Percentiles rank a stretch among this genome's conserved stretches.
Conservation (phyloP, 2,797 vertebrate genomes). For the Acomys russatus region DNA sequence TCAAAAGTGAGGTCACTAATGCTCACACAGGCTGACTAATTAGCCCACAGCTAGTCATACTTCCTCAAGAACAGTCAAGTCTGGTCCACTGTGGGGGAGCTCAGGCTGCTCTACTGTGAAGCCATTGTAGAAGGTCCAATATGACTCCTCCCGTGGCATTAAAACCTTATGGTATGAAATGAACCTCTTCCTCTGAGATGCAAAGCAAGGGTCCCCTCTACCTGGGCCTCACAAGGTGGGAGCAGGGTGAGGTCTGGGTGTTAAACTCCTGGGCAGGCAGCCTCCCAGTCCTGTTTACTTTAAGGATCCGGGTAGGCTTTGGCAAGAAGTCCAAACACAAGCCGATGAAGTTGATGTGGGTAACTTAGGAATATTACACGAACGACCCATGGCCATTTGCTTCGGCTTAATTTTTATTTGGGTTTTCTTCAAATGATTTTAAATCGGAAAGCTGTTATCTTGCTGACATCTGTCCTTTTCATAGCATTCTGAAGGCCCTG, state of each 20-base stretch:
- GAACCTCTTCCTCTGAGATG: neutral
- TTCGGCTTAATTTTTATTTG: slow-evolving; percentile 59
- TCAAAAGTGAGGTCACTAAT: neutral
- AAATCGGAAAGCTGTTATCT: slow-evolving; percentile 54
- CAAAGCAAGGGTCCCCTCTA: neutral
- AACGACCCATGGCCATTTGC: neutral
- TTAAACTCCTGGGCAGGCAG: slow-evolving; percentile 37
- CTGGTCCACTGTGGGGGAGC: neutral
- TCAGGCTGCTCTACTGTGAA: neutral
- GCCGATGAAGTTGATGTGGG: slow-evolving; percentile 60
- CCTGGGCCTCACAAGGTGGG: neutral
- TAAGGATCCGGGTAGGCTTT: neutral
- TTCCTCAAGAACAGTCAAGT: neutral
- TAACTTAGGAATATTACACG: slow-evolving; percentile 38
- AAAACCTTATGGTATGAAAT: neutral
- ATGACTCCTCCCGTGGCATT: neutral
- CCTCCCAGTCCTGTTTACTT: slow-evolving; percentile 51
- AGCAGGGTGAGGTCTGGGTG: neutral
- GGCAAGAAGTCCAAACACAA: slow-evolving; percentile 43
- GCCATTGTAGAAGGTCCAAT: neutral
- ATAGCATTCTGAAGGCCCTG: slow-evolving; percentile 47
- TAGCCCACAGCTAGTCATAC: neutral
- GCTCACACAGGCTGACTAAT: neutral
- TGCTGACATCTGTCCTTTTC: slow-evolving; percentile 53
- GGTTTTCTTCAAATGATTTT: slow-evolving; percentile 59